These are phyloP conservation scores for Ennomos erosarius DNA, from an alignment of 2,888 invertebrate species.

Conservation along the genomic window DNA sequence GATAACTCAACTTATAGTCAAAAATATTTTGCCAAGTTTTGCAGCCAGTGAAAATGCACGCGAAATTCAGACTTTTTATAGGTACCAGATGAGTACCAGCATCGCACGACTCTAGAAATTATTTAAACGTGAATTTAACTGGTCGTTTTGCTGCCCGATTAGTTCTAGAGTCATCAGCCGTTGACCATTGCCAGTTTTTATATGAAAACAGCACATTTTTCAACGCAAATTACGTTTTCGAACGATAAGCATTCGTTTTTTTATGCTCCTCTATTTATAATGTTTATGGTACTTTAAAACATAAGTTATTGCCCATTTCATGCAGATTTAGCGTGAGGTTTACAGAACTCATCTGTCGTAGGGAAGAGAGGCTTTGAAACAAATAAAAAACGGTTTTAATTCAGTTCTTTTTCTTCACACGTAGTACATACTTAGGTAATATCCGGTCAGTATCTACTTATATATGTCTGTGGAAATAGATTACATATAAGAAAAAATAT, in stretches of 20 bases:
- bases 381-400: too few species aligned
- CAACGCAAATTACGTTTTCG: conserved; percentile 36
- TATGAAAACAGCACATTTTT: conserved; percentile 42
- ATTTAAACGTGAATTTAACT: conserved; percentile 26
- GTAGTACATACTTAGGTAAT: too few species aligned
- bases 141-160: conserved; percentile 59
- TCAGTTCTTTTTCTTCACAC: too few species aligned
- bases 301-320: background rate
- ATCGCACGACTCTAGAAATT: conserved; percentile 7
- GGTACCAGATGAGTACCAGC: too few species aligned
- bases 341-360: too few species aligned
- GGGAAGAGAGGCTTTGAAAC: too few species aligned
- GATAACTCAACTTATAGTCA: too few species aligned
- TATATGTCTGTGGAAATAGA: too few species aligned
- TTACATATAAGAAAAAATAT: too few species aligned
- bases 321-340: too few species aligned
- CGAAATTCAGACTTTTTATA: conserved; percentile 1
- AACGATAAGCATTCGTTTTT: conserved; percentile 21
- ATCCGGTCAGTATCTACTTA: too few species aligned
- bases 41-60: background rate
- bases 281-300: background rate
- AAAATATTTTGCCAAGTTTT: too few species aligned
- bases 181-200: conserved; percentile 31
- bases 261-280: background rate
- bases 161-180: conserved; percentile 65